Evolutionary conservation across 2,113 vertebrate genomes (phyloP).

Genomic region (Scopus umbretta): DNA sequence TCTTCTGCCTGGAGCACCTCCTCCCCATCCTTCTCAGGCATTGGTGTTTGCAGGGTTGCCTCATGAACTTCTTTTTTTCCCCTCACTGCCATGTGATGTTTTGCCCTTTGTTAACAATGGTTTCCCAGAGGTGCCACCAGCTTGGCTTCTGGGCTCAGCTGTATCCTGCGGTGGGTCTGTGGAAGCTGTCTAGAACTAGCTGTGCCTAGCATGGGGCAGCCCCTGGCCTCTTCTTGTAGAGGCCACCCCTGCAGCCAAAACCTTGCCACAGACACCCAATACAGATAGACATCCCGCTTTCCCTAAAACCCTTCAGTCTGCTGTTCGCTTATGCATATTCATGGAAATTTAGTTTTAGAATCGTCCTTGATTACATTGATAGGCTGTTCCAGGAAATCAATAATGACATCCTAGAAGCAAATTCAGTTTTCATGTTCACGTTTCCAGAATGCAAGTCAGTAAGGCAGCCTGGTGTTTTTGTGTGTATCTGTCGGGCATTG

Average conservation of each 20-base stretch:
- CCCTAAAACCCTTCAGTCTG: neutral
- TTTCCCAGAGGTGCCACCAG: neutral
- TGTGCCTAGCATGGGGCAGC: neutral
- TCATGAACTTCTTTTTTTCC: neutral
- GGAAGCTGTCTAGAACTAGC: neutral
- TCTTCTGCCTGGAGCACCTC: neutral
- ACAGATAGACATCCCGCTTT: neutral
- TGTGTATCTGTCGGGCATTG: neutral
- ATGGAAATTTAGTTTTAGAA: neutral
- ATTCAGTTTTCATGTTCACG: neutral
- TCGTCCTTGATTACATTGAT: rapidly evolving
- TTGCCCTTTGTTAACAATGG: neutral
- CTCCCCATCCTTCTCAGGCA: neutral
- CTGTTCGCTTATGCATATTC: neutral
- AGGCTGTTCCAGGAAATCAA: neutral
- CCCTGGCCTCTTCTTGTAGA: neutral
- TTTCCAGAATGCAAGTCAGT: neutral
- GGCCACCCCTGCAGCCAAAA: neutral
- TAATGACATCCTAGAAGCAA: neutral
- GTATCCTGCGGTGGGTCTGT: neutral
- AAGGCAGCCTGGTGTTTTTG: neutral
- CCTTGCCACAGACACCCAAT: neutral
- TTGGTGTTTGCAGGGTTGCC: neutral
- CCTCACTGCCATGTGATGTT: neutral
- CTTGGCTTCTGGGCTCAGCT: neutral